phyloP scores from a whole-genome alignment of 2,797 vertebrate genomes.

The Acipenser oxyrinchus region DNA sequence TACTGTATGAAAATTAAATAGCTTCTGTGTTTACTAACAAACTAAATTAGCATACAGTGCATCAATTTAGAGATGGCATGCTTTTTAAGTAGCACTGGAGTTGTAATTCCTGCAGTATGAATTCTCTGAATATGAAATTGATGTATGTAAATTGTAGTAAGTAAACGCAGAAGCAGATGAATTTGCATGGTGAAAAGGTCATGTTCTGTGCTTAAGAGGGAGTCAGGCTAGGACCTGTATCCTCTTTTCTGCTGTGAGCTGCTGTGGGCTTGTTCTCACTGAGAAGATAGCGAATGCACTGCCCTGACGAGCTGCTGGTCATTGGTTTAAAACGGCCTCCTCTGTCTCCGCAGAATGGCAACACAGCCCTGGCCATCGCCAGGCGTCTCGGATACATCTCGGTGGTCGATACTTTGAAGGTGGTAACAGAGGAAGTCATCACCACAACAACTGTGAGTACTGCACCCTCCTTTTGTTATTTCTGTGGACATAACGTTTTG shows the following conservation, averaged over 20 bases:
- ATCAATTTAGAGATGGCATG: too few relatives aligned
- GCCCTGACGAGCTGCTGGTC: constrained; percentile 37
- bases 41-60: too few relatives aligned
- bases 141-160: too few relatives aligned
- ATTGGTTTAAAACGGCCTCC: constrained; percentile 29
- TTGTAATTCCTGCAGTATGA: too few relatives aligned
- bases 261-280: neutral
- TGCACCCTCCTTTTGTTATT: neutral
- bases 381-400: constrained; percentile 95
- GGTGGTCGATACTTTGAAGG: constrained; percentile 92
- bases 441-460: constrained; percentile 85
- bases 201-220: neutral
- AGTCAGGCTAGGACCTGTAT: neutral
- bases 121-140: too few relatives aligned
- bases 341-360: constrained; percentile 76
- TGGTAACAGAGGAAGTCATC: constrained; percentile 90
- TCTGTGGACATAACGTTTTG: too few relatives aligned
- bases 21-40: too few relatives aligned
- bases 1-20: too few relatives aligned
- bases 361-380: constrained; percentile 93
- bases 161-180: too few relatives aligned
- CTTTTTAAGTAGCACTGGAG: too few relatives aligned
- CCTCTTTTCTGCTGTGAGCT: neutral
- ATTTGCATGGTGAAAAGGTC: too few relatives aligned
- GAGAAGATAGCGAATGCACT: constrained; percentile 31